Percentiles rank a stretch among this genome's conserved stretches.
These are phyloP conservation scores for Danio albolineatus DNA, from an alignment of 2,797 vertebrate genomes.

Conservation along the genomic window DNA sequence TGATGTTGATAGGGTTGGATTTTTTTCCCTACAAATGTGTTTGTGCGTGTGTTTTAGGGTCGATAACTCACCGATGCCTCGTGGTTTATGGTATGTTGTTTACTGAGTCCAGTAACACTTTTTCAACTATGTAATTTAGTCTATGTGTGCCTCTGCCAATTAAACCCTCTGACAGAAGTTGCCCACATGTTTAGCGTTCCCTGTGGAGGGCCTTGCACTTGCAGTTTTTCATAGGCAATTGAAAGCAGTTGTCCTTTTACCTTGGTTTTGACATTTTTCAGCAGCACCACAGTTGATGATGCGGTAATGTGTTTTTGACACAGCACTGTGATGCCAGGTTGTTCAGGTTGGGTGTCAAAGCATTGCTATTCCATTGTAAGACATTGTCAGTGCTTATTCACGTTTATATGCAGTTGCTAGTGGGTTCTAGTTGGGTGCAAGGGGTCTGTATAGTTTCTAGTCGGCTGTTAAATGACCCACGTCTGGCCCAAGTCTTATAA, in stretches of 20 bases:
- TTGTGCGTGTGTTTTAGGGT: constrained; percentile 6
- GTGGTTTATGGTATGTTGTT: constrained; percentile 52
- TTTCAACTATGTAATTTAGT: constrained; percentile 53
- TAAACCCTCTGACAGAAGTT: neutral
- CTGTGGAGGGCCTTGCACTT: neutral
- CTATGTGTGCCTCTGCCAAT: constrained; percentile 31
- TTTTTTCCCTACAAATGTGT: constrained; percentile 32
- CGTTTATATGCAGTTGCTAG: too few species aligned
- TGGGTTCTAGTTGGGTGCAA: neutral
- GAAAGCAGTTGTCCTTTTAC: constrained; percentile 28
- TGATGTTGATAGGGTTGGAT: constrained; percentile 15
- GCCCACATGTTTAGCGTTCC: constrained; percentile 36
- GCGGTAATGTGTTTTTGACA: neutral
- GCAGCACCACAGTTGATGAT: neutral
- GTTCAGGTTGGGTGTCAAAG: neutral
- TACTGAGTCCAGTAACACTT: constrained; percentile 39
- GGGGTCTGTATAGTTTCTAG: neutral
- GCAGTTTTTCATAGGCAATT: constrained; percentile 15
- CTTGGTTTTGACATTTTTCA: neutral
- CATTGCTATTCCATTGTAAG: neutral
- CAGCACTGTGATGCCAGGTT: too few species aligned
- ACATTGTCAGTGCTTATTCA: neutral
- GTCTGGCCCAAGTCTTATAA: neutral
- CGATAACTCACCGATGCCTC: constrained; percentile 33
- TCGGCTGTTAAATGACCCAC: neutral